These are phyloP conservation scores for Hiodon tergisus DNA, from an alignment of 2,113 vertebrate genomes.

Conservation along the genomic window DNA sequence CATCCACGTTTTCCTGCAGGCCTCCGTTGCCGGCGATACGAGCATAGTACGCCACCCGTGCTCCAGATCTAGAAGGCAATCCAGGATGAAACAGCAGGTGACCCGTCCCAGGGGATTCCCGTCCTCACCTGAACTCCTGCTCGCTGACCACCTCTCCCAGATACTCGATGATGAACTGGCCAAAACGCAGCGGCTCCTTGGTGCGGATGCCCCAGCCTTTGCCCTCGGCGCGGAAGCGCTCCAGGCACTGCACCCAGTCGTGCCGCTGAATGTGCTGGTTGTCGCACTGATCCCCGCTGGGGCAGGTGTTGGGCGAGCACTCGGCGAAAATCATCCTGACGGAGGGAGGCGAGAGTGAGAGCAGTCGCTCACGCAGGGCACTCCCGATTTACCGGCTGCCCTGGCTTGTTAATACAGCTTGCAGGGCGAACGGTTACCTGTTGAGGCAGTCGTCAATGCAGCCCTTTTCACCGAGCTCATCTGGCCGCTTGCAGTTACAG, in stretches of 20 bases:
- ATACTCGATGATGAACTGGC: conserved; percentile 98
- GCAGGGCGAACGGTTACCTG: conserved; percentile 59
- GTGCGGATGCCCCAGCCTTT: conserved; percentile 98
- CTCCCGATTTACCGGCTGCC: background rate
- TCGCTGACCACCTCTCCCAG: conserved; percentile 97
- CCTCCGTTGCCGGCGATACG: too few species aligned
- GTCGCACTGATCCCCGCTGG: conserved; percentile 81
- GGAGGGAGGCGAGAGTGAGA: conserved; percentile 8
- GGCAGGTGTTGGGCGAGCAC: conserved; percentile 89
- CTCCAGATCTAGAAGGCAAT: background rate
- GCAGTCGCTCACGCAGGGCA: too few species aligned
- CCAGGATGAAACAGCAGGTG: background rate
- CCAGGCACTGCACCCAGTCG: conserved; percentile 96
- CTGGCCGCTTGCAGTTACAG: conserved; percentile 83
- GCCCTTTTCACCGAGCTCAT: conserved; percentile 66
- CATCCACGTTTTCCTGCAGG: too few species aligned
- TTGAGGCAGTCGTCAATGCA: conserved; percentile 94
- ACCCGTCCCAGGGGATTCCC: too few species aligned
- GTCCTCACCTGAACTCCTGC: conserved; percentile 84
- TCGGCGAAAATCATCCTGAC: conserved; percentile 95
- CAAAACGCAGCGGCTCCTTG: conserved; percentile 82
- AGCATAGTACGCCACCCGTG: too few species aligned
- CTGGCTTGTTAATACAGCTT: background rate
- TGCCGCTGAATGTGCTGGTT: conserved; percentile 96
- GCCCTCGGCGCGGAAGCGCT: conserved; percentile 90